Conservation (phyloP, 2,888 invertebrate genomes). For the Deroplatys truncata region DNA sequence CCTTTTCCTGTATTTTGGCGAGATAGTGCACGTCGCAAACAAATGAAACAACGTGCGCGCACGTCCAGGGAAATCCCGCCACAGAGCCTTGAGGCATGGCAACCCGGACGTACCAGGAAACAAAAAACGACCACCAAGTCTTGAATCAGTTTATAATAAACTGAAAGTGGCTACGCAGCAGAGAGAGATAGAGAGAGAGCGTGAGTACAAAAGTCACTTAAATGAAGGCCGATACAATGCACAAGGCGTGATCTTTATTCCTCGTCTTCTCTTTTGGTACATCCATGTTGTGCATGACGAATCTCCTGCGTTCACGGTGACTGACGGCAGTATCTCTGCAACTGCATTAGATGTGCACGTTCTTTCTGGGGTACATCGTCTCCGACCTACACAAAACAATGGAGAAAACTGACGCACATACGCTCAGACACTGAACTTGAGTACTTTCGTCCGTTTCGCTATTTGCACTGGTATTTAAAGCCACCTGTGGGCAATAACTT, state of each 20-base stretch:
- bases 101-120: constrained; percentile 7
- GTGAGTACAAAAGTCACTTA: neutral
- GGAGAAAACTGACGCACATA: neutral
- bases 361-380: neutral
- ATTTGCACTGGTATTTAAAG: no score
- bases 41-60: constrained; percentile 12
- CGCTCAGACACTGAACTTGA: neutral
- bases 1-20: neutral
- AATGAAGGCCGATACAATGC: constrained; percentile 2
- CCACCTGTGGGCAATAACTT: no score
- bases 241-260: neutral
- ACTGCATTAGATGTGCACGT: neutral
- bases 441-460: no score
- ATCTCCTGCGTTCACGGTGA: neutral
- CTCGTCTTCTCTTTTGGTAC: neutral
- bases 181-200: neutral
- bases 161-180: neutral
- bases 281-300: neutral
- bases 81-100: constrained; percentile 23
- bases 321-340: neutral
- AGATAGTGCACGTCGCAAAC: neutral
- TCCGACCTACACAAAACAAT: neutral
- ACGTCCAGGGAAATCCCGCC: constrained; percentile 23
- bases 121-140: neutral
- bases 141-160: neutral